These are phyloP conservation scores for Buceros bicornis DNA, from an alignment of 2,797 vertebrate genomes.

Conservation along the genomic window DNA sequence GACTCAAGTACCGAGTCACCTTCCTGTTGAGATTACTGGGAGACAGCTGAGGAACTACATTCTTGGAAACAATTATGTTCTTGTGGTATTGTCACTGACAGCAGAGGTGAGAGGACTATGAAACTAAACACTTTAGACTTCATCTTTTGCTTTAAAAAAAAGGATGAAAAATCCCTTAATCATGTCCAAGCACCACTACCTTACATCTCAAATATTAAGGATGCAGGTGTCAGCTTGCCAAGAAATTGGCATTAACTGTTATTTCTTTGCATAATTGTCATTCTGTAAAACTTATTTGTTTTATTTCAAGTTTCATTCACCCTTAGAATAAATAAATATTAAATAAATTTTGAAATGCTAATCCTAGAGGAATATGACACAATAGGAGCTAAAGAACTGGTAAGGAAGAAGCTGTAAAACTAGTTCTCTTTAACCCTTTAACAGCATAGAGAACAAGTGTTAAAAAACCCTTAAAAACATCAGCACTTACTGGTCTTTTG, in stretches of 20 bases:
- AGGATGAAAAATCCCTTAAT: neutral
- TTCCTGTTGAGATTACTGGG: neutral
- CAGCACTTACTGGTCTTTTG: neutral
- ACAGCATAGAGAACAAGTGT: neutral
- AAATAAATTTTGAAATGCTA: neutral
- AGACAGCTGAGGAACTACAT: neutral
- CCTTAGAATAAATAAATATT: neutral
- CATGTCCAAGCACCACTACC: neutral
- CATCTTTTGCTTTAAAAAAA: neutral
- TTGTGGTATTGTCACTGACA: neutral
- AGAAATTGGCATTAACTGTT: neutral
- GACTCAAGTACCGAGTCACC: neutral
- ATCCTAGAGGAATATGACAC: neutral
- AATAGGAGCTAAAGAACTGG: neutral
- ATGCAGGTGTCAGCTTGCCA: neutral
- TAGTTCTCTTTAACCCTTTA: neutral
- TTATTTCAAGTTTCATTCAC: neutral
- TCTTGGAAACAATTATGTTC: neutral
- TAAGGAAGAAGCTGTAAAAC: neutral
- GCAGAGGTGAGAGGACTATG: neutral
- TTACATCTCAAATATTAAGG: neutral
- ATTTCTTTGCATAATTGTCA: neutral
- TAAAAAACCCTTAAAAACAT: neutral
- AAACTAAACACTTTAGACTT: neutral
- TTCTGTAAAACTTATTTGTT: neutral